These are phyloP conservation scores for Ichneumon xanthorius DNA, from an alignment of 2,888 invertebrate species.

Conservation along the genomic window DNA sequence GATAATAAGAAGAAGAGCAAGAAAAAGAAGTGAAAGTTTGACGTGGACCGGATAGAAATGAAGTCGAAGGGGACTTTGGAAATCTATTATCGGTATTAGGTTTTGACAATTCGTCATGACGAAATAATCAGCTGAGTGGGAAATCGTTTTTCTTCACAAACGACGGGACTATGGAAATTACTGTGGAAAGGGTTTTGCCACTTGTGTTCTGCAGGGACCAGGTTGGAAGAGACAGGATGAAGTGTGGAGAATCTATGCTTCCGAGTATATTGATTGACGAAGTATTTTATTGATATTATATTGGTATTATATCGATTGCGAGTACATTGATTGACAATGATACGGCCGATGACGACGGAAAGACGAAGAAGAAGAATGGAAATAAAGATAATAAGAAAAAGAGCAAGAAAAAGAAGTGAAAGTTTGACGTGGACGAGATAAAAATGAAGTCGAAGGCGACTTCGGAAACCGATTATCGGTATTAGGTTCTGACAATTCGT, in stretches of 20 bases:
- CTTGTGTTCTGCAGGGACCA: slow-evolving; percentile 13
- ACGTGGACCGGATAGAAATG: slow-evolving; percentile 2
- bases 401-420: slow-evolving; percentile 61
- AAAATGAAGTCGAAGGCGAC: slow-evolving; percentile 16
- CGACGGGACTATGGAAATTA: slow-evolving; percentile 74
- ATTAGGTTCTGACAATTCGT: slow-evolving; percentile 75
- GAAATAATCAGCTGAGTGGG: slow-evolving; percentile 75
- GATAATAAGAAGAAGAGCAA: slow-evolving; percentile 62
- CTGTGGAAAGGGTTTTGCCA: slow-evolving; percentile 73
- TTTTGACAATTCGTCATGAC: slow-evolving; percentile 78
- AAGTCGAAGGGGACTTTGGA: slow-evolving; percentile 23
- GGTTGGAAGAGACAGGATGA: slow-evolving; percentile 51
- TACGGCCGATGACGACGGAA: slow-evolving; percentile 49
- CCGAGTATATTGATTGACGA: slow-evolving; percentile 57
- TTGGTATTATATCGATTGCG: no score
- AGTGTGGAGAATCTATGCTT: slow-evolving; percentile 55
- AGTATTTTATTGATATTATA: not conserved
- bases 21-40: slow-evolving; percentile 60
- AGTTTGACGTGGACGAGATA: slow-evolving; percentile 20
- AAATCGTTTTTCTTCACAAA: slow-evolving; percentile 76
- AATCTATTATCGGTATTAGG: slow-evolving; percentile 34
- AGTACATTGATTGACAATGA: slow-evolving; percentile 22
- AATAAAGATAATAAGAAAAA: slow-evolving; percentile 57
- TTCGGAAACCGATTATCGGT: slow-evolving; percentile 39
- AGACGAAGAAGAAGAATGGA: slow-evolving; percentile 46